Conservation (phyloP, 2,113 vertebrate species). For the Dryoscopus gambensis region DNA sequence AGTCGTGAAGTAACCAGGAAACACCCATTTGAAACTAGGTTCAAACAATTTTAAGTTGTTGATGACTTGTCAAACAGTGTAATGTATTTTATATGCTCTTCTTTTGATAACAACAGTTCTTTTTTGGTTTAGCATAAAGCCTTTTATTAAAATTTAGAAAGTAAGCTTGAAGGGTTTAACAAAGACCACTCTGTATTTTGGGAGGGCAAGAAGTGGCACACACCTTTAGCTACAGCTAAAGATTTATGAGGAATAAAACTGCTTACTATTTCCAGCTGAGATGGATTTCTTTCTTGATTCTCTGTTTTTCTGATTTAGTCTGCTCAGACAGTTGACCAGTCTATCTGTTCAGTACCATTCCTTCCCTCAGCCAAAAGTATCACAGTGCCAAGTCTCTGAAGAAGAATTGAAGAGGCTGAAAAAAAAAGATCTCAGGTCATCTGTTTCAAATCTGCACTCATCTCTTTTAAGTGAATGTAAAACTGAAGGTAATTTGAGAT, state of each 20-base stretch:
- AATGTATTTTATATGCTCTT: background rate
- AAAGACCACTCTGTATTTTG: background rate
- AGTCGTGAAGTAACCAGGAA: background rate
- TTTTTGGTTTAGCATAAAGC: background rate
- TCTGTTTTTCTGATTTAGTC: constrained; percentile 35
- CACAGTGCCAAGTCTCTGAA: background rate
- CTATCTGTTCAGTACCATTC: background rate
- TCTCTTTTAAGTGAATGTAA: constrained; percentile 30
- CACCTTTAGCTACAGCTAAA: background rate
- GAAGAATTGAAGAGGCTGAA: background rate
- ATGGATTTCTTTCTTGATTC: background rate
- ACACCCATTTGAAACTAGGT: background rate
- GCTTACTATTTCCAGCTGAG: background rate
- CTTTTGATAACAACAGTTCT: background rate
- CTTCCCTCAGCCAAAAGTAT: background rate
- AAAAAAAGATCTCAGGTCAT: background rate
- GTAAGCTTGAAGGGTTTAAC: background rate
- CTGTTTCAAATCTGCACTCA: constrained; percentile 28
- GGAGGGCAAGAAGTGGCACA: background rate
- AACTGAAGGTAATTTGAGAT: constrained; percentile 46
- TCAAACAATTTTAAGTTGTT: background rate
- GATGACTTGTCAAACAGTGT: background rate
- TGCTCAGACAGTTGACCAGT: constrained; percentile 11
- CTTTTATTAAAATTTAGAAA: background rate
- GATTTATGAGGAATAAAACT: background rate